A percentile compares a stretch with the other conserved stretches of the same genome.
Conservation (phyloP, 1,140 invertebrate species). For the Brachionus koreanus region DNA sequence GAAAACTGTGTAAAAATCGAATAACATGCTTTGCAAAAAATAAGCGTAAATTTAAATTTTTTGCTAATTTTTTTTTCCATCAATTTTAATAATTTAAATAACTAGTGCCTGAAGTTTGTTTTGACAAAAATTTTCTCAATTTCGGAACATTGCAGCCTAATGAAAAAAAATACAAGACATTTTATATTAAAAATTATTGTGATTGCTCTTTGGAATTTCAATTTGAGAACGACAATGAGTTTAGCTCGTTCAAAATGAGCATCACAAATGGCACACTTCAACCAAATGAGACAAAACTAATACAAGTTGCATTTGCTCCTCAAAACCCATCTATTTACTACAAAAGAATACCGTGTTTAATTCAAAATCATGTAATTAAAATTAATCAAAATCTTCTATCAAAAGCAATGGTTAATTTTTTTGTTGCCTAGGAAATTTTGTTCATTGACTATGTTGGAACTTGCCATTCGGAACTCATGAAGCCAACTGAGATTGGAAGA, state of each 20-base stretch:
- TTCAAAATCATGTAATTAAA: constrained; percentile 54
- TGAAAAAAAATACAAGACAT: constrained; percentile 12
- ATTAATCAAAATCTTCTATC: background rate
- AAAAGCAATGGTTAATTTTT: background rate
- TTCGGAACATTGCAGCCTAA: constrained; percentile 7
- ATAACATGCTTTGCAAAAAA: constrained; percentile 53
- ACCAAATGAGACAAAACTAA: constrained; percentile 4
- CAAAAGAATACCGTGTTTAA: constrained; percentile 52
- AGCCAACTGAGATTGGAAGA: constrained; percentile 53
- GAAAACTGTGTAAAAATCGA: constrained; percentile 53
- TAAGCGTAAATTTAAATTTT: constrained; percentile 48
- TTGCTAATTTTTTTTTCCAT: background rate
- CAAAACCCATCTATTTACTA: constrained; percentile 56
- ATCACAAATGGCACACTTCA: background rate
- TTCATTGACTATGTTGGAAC: constrained; percentile 56
- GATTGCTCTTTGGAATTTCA: background rate
- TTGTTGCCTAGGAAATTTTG: constrained; percentile 49
- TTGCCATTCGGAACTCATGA: constrained; percentile 54
- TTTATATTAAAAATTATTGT: constrained; percentile 1
- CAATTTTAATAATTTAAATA: background rate
- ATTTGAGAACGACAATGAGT: constrained; percentile 38
- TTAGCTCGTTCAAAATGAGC: constrained; percentile 21
- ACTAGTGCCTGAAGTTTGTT: background rate
- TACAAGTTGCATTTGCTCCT: constrained; percentile 50
- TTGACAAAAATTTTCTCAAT: constrained; percentile 21